Conservation (phyloP, 2,888 invertebrate species). For the Drosophila villosipedis region DNA sequence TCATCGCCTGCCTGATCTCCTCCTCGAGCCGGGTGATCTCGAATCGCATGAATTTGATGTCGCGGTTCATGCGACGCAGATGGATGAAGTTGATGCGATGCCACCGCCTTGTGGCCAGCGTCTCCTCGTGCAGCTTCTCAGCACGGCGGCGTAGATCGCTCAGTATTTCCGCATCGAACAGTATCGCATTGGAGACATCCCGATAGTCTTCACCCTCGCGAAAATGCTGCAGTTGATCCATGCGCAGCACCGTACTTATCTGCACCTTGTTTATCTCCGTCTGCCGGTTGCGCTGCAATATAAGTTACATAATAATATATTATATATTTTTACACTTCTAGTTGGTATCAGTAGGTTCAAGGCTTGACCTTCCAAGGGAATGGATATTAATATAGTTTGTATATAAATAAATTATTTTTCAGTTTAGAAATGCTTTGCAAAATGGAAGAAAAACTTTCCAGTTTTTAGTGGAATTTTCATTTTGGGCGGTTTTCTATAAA, state of each 20-base stretch:
- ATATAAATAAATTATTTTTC: too few species aligned
- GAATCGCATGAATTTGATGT: conserved; percentile 89
- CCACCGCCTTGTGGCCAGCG: conserved; percentile 87
- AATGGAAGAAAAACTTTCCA: background rate
- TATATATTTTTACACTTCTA: too few species aligned
- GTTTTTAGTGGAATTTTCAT: background rate
- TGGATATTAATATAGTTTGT: too few species aligned
- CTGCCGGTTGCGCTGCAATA: conserved; percentile 87
- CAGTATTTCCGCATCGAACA: conserved; percentile 89
- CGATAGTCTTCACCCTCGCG: conserved; percentile 85
- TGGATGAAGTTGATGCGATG: conserved; percentile 90
- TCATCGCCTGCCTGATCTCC: conserved; percentile 86
- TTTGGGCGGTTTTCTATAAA: background rate
- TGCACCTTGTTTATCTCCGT: conserved; percentile 91
- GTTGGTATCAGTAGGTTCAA: background rate
- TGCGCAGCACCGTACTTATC: conserved; percentile 88
- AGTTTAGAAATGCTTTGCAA: too few species aligned
- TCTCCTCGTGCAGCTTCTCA: conserved; percentile 88
- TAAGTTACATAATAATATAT: background rate
- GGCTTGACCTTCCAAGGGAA: background rate
- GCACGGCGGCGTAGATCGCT: conserved; percentile 88
- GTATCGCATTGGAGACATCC: conserved; percentile 86
- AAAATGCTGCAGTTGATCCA: conserved; percentile 89
- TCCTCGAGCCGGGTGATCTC: conserved; percentile 87
- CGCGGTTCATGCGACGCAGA: conserved; percentile 89